Conservation (phyloP, 2,797 vertebrate genomes). For the Hypotaenidia philippensis region DNA sequence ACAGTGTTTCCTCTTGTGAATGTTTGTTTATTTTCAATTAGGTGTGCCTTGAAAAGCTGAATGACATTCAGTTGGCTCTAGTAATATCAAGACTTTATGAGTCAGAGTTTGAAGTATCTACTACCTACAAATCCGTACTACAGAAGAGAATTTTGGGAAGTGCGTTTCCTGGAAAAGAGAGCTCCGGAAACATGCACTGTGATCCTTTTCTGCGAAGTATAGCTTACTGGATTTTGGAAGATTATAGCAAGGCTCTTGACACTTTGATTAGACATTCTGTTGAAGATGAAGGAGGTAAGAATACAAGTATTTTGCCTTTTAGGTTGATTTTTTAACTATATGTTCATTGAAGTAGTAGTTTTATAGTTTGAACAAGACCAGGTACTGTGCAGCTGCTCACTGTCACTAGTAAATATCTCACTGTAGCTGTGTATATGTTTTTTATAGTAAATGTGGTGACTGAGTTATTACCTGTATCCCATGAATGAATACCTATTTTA, state of each 20-base stretch:
- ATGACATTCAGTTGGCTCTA: conserved; percentile 95
- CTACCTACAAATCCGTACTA: conserved; percentile 93
- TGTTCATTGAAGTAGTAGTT: neutral
- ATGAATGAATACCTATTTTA: neutral
- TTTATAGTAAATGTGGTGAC: neutral
- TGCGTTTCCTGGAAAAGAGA: conserved; percentile 79
- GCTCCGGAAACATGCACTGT: conserved; percentile 79
- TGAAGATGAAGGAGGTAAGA: conserved; percentile 76
- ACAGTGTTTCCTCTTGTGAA: neutral
- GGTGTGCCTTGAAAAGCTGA: conserved; percentile 97
- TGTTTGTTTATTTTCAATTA: conserved; percentile 54
- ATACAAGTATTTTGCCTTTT: neutral
- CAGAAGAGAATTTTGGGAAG: conserved; percentile 90
- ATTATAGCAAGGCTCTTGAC: conserved; percentile 92
- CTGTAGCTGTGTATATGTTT: neutral
- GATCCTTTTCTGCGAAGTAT: conserved; percentile 96
- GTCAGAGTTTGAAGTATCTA: conserved; percentile 92
- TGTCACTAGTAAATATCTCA: neutral
- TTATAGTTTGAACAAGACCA: neutral
- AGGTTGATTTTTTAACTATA: neutral
- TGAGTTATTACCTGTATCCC: neutral
- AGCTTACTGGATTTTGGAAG: conserved; percentile 96
- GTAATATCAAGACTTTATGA: conserved; percentile 96
- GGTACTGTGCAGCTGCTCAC: neutral
- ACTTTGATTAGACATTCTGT: conserved; percentile 91